phyloP scores from a whole-genome alignment of 2,113 vertebrate genomes.

The Montifringilla adamsi region DNA sequence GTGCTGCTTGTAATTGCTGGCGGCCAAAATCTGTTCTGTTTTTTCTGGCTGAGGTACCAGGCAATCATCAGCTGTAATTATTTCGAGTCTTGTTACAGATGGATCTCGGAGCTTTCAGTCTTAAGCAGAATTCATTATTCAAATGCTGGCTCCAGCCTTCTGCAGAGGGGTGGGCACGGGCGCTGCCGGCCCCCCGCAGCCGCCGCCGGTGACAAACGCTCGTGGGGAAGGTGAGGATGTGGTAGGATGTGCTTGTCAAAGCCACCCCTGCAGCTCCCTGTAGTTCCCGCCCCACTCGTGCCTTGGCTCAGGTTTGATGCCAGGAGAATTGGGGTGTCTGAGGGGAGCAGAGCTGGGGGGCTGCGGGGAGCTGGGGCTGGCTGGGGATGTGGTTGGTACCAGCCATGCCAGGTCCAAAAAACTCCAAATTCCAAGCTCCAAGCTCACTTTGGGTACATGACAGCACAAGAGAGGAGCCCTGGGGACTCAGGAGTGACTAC shows the following conservation, averaged over 20 bases:
- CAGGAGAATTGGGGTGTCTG: fast-evolving
- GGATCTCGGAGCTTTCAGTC: slow-evolving; percentile 77
- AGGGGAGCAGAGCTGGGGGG: neutral
- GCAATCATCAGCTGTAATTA: slow-evolving; percentile 83
- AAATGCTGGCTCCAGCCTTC: slow-evolving; percentile 69
- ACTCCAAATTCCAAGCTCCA: fast-evolving
- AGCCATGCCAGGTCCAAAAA: neutral
- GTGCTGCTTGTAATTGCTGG: slow-evolving; percentile 77
- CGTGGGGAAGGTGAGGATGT: neutral
- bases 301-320: neutral
- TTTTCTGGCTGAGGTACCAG: slow-evolving; percentile 80
- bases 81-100: slow-evolving; percentile 82
- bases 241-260: slow-evolving; percentile 31
- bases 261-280: neutral
- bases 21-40: slow-evolving; percentile 79
- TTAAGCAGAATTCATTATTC: slow-evolving; percentile 79
- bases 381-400: neutral
- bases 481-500: neutral
- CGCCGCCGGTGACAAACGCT: neutral
- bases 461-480: neutral
- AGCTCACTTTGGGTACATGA: fast-evolving
- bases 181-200: neutral
- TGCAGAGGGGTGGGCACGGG: slow-evolving; percentile 11
- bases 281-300: fast-evolving
- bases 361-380: neutral